Percentiles rank a stretch among this genome's conserved stretches.
Evolutionary conservation across 1,140 invertebrate species (phyloP).

Genomic region (Drosophila parabipectinata): DNA sequence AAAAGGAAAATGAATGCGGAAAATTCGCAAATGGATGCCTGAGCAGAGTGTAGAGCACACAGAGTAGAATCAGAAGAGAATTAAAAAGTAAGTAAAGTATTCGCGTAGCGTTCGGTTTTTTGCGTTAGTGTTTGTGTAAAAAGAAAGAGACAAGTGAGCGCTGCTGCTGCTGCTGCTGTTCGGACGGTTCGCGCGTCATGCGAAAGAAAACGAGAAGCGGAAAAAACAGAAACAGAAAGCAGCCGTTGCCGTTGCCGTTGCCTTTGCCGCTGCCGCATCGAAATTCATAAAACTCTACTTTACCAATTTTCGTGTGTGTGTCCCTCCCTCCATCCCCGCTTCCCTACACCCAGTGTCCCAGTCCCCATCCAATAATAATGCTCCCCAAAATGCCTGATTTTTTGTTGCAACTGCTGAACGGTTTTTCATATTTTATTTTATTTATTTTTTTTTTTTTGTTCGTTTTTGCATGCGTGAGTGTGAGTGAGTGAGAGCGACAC

Average conservation of each 20-base stretch:
- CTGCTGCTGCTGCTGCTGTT: slow-evolving; percentile 7
- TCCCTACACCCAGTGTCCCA: background rate
- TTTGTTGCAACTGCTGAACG: slow-evolving; percentile 32
- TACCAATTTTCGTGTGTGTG: slow-evolving; percentile 23
- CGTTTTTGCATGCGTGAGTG: slow-evolving; percentile 30
- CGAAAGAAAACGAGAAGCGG: slow-evolving; percentile 33
- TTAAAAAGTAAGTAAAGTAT: slow-evolving; percentile 66
- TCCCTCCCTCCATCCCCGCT: background rate
- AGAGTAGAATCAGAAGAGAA: slow-evolving; percentile 47
- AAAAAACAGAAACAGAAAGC: slow-evolving; percentile 28
- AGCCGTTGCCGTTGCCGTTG: background rate
- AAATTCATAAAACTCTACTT: slow-evolving; percentile 19
- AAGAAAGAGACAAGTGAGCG: slow-evolving; percentile 53
- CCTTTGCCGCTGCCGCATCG: too few relatives aligned
- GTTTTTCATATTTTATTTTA: slow-evolving; percentile 24
- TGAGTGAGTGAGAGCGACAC: slow-evolving; percentile 27
- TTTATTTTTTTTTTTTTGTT: background rate
- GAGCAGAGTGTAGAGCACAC: slow-evolving; percentile 29
- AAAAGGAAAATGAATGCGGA: slow-evolving; percentile 66
- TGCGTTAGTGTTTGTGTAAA: slow-evolving; percentile 34
- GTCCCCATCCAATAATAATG: too few relatives aligned
- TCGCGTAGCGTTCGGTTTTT: slow-evolving; percentile 46
- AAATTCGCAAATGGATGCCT: slow-evolving; percentile 75
- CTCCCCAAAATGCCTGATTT: background rate
- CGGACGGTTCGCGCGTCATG: slow-evolving; percentile 36